Evolutionary conservation across 2,113 vertebrate species (phyloP).

Genomic region (Ovibos moschatus): DNA sequence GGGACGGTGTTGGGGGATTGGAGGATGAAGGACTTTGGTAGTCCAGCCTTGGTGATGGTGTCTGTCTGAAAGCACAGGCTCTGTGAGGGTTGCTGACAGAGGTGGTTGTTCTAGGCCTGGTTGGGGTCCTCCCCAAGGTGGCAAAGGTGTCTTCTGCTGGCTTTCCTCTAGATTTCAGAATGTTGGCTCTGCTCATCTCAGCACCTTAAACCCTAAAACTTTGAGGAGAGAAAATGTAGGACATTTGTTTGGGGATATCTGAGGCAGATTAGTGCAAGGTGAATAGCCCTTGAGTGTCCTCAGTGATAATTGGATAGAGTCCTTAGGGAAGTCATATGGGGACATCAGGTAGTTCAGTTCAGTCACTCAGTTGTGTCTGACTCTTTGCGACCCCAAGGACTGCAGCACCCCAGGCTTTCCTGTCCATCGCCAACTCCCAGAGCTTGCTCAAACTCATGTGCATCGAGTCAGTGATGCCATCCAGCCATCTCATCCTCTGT

Average conservation of each 20-base stretch:
- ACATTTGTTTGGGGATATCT: neutral
- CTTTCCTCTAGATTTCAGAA: neutral
- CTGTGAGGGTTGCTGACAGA: neutral
- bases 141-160: neutral
- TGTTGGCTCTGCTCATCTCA: neutral
- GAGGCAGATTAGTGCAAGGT: neutral
- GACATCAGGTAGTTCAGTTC: neutral
- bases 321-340: neutral
- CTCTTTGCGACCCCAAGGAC: neutral
- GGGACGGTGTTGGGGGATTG: neutral
- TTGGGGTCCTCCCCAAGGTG: neutral
- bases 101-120: neutral
- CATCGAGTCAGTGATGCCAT: neutral
- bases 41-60: neutral
- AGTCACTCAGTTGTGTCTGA: neutral
- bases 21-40: neutral
- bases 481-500: neutral
- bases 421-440: neutral
- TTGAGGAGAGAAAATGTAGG: neutral
- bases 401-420: neutral
- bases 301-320: neutral
- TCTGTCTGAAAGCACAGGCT: neutral
- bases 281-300: neutral
- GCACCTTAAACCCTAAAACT: neutral
- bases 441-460: neutral